Conservation (phyloP, 2,888 invertebrate genomes). For the Drosophila paucipuncta region DNA sequence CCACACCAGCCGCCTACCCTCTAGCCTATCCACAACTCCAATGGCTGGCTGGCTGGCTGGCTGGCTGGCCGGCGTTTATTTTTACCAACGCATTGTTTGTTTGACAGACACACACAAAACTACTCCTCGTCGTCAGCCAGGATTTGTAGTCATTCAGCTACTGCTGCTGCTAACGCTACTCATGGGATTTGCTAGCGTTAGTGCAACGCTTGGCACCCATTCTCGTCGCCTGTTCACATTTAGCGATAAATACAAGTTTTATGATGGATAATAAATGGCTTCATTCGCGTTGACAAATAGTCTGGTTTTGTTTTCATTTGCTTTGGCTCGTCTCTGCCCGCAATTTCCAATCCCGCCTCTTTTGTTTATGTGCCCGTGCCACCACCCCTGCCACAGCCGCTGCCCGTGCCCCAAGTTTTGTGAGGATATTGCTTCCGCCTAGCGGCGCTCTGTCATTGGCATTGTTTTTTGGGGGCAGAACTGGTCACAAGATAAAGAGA, state of each 20-base stretch:
- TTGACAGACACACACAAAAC: constrained; percentile 68
- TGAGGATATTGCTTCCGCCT: constrained; percentile 27
- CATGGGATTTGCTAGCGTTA: constrained; percentile 62
- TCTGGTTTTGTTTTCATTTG: constrained; percentile 81
- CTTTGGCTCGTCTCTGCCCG: constrained; percentile 39
- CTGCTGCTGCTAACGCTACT: constrained; percentile 34
- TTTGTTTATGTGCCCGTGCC: constrained; percentile 35
- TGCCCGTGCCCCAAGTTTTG: constrained; percentile 13
- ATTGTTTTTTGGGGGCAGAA: constrained; percentile 46
- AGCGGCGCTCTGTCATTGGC: constrained; percentile 28
- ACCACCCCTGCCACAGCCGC: background rate
- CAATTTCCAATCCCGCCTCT: constrained; percentile 1
- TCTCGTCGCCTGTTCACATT: constrained; percentile 56
- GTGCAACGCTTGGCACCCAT: constrained; percentile 49
- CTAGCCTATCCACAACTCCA: background rate
- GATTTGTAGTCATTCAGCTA: constrained; percentile 65
- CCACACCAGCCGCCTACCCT: constrained; percentile 15
- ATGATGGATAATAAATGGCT: constrained; percentile 84
- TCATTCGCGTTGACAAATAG: constrained; percentile 84
- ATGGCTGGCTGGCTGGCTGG: background rate
- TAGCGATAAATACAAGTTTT: constrained; percentile 83
- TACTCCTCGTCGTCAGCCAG: constrained; percentile 70
- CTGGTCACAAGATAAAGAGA: constrained; percentile 74
- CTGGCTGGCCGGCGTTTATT: constrained; percentile 48
- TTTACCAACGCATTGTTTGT: constrained; percentile 75